Base-by-base conservation (phyloP, 2,113 vertebrate species). In the Zosterops pallidus region DNA sequence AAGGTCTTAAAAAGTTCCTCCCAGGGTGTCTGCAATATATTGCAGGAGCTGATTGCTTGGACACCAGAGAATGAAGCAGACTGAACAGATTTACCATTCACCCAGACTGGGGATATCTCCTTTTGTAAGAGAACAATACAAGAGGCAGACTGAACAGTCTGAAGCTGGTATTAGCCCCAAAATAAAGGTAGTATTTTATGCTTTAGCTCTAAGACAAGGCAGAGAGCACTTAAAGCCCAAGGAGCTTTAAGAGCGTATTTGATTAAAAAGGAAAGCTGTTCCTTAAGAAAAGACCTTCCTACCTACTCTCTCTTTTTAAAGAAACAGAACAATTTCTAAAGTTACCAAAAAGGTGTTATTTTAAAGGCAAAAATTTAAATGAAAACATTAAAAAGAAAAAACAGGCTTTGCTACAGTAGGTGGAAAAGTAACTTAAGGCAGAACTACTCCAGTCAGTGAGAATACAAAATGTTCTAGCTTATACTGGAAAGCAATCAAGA, bases 401-500 rank as follows among this genome's bases (percentile, higher is more conserved):
- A 24, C 25, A 70, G 59, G 37, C 24, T 81, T 88, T 75, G 47
- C 83, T 81, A 41, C 59, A 55, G n/a, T 19, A 83, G 25, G 46
- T 46, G 75, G 37, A 24, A 64, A 85, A 80, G 68, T 39, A 76
- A 46, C 33, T 88, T 63, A 81, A 83, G 83, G 46, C 42, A 89
- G 63, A 93, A 74, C 49, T 90, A 47, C 70, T 81, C 52, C 79
- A 56, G 77, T 59, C 50, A 56, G 33, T n/a, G 24, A 84, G 49
- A 81, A 75, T 3, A 71, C 28, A 89, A 50, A 71, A 70, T 26
- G 20, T 71, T 89, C 81, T 84, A 53, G 59, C 67, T 92, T 77
- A 1, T 57, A 64, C 19, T 11, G 19, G 86, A 95, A 89, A 63
- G 86, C 86, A 94, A 84, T 95, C 94, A 94, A 41, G 65, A 83